A percentile compares a stretch with the other conserved stretches of the same genome.
phyloP scores from a whole-genome alignment of 2,888 invertebrate species.

The Perithous albicinctus region DNA sequence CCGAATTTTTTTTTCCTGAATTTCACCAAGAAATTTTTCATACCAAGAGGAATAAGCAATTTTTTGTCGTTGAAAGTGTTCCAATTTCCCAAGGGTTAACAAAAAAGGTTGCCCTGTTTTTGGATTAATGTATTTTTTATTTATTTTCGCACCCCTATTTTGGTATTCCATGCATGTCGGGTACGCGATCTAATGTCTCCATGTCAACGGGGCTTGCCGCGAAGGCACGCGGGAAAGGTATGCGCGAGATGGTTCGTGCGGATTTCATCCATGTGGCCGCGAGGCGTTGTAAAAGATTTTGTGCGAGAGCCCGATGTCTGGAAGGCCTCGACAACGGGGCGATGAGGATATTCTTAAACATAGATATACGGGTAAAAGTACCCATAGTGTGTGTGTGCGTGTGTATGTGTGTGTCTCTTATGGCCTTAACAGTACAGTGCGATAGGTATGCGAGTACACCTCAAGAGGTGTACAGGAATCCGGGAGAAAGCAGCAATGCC shows the following conservation, averaged over 20 bases:
- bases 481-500: slow-evolving; percentile 69
- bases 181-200: slow-evolving; percentile 35
- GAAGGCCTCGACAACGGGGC: no score
- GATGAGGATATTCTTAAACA: slow-evolving; percentile 15
- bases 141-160: slow-evolving; percentile 3
- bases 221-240: slow-evolving; percentile 35
- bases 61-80: background rate
- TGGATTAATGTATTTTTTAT: background rate
- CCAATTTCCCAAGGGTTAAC: background rate
- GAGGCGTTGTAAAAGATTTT: slow-evolving; percentile 16
- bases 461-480: slow-evolving; percentile 64
- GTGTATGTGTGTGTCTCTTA: slow-evolving; percentile 3
- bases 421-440: slow-evolving; percentile 21
- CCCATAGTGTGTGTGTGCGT: background rate
- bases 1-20: background rate
- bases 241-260: slow-evolving; percentile 39
- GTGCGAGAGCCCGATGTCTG: slow-evolving; percentile 7
- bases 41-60: background rate
- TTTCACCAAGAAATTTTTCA: background rate
- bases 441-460: slow-evolving; percentile 66
- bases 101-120: background rate
- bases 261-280: slow-evolving; percentile 12
- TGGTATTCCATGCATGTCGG: slow-evolving; percentile 29
- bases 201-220: slow-evolving; percentile 8
- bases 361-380: slow-evolving; percentile 57